Percentiles rank a stretch among this genome's conserved stretches.
These are phyloP conservation scores for Drosophila insularis DNA, from an alignment of 1,140 invertebrate species.

Conservation along the genomic window DNA sequence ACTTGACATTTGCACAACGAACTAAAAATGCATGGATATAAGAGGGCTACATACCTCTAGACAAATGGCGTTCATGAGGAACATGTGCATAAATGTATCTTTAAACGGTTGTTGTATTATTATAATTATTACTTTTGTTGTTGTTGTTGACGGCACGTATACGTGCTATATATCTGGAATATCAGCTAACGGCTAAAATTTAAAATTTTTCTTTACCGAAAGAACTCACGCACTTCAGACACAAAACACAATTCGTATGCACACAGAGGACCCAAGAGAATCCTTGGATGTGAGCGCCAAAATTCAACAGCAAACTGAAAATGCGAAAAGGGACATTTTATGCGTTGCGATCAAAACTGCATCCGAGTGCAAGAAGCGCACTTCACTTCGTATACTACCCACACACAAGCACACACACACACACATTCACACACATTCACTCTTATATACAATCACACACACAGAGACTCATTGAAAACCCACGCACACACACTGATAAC, in stretches of 20 bases:
- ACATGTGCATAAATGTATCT: not conserved
- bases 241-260: not conserved
- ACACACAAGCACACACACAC: not conserved
- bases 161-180: conserved; percentile 10
- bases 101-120: not conserved
- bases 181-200: conserved; percentile 21
- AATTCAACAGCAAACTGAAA: conserved; percentile 51
- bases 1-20: conserved; percentile 18
- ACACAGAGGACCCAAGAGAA: not conserved
- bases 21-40: conserved; percentile 32
- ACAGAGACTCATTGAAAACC: not conserved
- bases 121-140: not conserved
- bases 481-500: conserved; percentile 5
- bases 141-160: conserved; percentile 29
- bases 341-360: conserved; percentile 49
- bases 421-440: not conserved
- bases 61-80: conserved; percentile 5
- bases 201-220: not conserved
- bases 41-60: not conserved
- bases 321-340: conserved; percentile 31
- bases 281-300: conserved; percentile 33
- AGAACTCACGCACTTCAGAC: conserved; percentile 6
- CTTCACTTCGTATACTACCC: conserved; percentile 31
- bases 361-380: conserved; percentile 23
- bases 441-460: not conserved